phyloP scores from a whole-genome alignment of 2,113 vertebrate species.

The Cyanoliseus patagonus region DNA sequence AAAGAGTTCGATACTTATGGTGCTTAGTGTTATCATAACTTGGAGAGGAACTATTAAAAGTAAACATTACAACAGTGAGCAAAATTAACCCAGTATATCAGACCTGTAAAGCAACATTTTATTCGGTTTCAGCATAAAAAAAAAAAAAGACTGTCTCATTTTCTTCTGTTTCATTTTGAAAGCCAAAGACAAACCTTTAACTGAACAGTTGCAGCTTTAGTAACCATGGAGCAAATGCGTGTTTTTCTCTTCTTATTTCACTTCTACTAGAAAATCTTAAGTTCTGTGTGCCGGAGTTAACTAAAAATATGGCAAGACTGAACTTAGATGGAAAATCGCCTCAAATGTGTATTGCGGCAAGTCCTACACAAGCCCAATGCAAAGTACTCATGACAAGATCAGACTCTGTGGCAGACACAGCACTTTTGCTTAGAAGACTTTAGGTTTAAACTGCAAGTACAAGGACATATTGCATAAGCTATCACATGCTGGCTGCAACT shows the following conservation, averaged over 20 bases:
- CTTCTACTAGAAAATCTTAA: background rate
- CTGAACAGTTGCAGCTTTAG: background rate
- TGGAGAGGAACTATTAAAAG: background rate
- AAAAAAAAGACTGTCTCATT: background rate
- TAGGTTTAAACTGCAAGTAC: slow-evolving; percentile 63
- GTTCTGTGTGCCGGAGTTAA: background rate
- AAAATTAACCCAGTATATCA: slow-evolving; percentile 25
- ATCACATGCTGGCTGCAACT: slow-evolving; percentile 69
- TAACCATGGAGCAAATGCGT: background rate
- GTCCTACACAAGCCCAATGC: background rate
- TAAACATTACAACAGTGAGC: background rate
- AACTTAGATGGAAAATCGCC: background rate
- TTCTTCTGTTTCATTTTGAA: background rate
- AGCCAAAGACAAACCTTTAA: slow-evolving; percentile 1
- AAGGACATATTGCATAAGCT: slow-evolving; percentile 73
- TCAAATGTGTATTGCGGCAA: background rate
- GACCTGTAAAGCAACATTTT: background rate
- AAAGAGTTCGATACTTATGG: background rate
- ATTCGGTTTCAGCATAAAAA: background rate
- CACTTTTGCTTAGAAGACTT: slow-evolving; percentile 46
- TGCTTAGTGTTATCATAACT: background rate
- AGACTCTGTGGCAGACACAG: slow-evolving; percentile 19
- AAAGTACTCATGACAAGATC: slow-evolving; percentile 19
- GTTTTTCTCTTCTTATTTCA: background rate
- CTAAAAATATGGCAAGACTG: background rate